Percentiles rank a stretch among this genome's conserved stretches.
Conservation (phyloP, 2,888 invertebrate species). For the Rhorus exstirpatorius region DNA sequence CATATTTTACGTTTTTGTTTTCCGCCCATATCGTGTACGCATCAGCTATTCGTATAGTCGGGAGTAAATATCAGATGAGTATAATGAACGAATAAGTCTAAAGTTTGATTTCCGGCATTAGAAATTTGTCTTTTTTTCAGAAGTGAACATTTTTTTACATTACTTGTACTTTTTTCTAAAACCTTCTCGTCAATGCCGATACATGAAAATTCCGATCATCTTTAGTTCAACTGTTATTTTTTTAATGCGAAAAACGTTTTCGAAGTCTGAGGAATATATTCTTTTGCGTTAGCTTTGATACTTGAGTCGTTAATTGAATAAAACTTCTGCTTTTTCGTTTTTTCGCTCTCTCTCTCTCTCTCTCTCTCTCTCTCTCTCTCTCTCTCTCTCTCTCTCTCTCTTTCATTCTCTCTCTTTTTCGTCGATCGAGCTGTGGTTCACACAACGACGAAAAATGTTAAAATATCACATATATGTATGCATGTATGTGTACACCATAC, state of each 20-base stretch:
- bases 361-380: conserved; percentile 4
- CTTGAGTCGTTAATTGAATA: conserved; percentile 35
- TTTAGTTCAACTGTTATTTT: background rate
- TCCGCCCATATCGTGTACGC: background rate
- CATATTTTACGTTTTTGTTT: background rate
- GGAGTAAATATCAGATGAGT: background rate
- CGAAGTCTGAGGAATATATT: conserved; percentile 5
- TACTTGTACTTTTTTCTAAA: background rate
- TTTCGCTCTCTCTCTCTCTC: background rate
- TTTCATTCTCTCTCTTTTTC: no score
- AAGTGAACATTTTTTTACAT: background rate
- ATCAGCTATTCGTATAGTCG: background rate
- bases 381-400: background rate
- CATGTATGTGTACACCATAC: background rate
- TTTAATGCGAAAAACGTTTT: background rate
- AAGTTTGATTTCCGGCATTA: background rate
- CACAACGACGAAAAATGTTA: no score
- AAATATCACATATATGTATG: background rate
- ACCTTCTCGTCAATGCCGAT: background rate
- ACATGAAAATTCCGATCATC: background rate
- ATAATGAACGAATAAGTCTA: background rate
- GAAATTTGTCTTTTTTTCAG: no score
- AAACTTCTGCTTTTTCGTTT: conserved; percentile 7
- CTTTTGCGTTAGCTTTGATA: conserved; percentile 24
- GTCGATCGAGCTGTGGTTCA: background rate